These are phyloP conservation scores for Hypomecis atomaria DNA, from an alignment of 2,888 invertebrate genomes.

Conservation along the genomic window DNA sequence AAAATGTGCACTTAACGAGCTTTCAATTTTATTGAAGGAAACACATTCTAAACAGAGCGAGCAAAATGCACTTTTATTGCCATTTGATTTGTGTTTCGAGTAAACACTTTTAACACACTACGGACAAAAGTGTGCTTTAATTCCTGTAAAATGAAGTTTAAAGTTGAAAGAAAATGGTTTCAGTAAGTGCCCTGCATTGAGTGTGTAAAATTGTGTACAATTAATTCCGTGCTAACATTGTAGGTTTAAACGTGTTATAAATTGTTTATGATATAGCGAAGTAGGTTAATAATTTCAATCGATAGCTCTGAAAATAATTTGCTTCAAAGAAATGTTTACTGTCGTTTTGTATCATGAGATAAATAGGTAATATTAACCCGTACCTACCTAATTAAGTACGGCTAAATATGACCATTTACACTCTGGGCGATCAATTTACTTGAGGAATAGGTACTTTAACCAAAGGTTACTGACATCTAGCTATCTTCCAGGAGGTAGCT, in stretches of 20 bases:
- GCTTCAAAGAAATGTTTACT: not conserved
- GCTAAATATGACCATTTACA: too few species aligned
- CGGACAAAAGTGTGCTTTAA: not conserved
- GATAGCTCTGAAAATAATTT: not conserved
- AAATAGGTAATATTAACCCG: too few species aligned
- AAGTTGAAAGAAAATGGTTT: not conserved
- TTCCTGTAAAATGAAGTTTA: not conserved
- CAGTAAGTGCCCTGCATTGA: slow-evolving; percentile 19
- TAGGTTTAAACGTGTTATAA: slow-evolving; percentile 15
- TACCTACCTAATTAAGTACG: too few species aligned
- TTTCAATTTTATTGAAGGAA: slow-evolving; percentile 68
- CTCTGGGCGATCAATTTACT: too few species aligned
- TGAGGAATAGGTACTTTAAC: too few species aligned
- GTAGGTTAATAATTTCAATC: slow-evolving; percentile 9
- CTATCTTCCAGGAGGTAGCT: too few species aligned
- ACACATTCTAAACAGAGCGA: slow-evolving; percentile 71
- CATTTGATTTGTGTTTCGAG: slow-evolving; percentile 70
- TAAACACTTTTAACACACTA: slow-evolving; percentile 51
- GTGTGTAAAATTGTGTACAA: slow-evolving; percentile 30
- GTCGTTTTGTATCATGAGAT: too few species aligned
- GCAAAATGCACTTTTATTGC: slow-evolving; percentile 71
- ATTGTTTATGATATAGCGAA: slow-evolving; percentile 21
- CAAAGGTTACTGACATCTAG: too few species aligned
- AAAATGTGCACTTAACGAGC: slow-evolving; percentile 53
- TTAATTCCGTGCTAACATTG: slow-evolving; percentile 29